Evolutionary conservation across 1,140 invertebrate species (phyloP), one percentile per base, ranked within the genome.

Genomic region (Aphaenogaster rudis): DNA sequence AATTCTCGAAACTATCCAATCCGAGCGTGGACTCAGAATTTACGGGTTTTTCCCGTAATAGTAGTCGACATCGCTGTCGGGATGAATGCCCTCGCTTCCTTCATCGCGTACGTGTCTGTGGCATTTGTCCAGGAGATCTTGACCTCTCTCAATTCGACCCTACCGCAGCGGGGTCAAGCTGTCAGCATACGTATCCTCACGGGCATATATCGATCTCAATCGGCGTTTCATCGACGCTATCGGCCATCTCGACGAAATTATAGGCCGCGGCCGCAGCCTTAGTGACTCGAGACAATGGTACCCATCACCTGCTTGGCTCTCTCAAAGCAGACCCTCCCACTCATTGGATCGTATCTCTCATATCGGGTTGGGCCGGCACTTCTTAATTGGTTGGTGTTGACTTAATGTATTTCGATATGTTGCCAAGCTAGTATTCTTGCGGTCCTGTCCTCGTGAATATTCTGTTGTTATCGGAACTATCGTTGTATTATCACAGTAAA

Each of bases 251-350:
- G 86, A 86, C 86, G 76, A 92, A 92, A 91, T 92, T 93, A 92
- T 90, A 93, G 87, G 79, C 91, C 89, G 88, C 86, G 78, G 82
- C 64, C 54, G 86, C 54, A 74, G 88, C 64, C 77, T 42, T 78
- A 91, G 71, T 93, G 91, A 93, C 90, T 93, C 88, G 88, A 91
- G 88, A 93, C 92, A 93, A 93, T 93, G 74, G 91, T 80, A 69
- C 77, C 85, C 88, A 86, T 89, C 92, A 89, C 90, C 92, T 92
- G 90, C 86, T 88, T 67, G 28, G n/a, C 42, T 84, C 80, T 80
- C 52, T 63, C 36, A 64, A 82, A 48, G 61, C n/a, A 71, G 39
- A 79, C 57, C 85, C 82, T 87, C 79, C 87, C 82, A 86, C 77
- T 74, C 82, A 36, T 82, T 66, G 74, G 88, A 88, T 90, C 71